Evolutionary conservation across 1,140 invertebrate species (phyloP).

Genomic region (Apolygus lucorum): DNA sequence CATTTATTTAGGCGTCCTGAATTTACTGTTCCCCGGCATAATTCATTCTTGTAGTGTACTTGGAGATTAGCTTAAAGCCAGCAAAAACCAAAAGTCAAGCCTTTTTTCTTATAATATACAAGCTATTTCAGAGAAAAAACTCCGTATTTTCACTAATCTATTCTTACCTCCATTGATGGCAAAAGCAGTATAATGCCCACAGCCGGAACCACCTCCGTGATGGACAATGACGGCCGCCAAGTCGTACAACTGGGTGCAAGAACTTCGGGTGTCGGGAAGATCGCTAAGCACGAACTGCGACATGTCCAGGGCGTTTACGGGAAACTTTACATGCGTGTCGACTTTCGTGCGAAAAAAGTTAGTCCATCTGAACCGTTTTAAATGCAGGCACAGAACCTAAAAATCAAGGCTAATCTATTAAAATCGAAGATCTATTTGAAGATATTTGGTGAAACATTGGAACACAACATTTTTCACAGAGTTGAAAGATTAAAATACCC

Average conservation of each 20-base stretch:
- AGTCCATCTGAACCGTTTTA: constrained; percentile 78
- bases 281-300: constrained; percentile 63
- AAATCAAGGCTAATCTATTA: too few relatives aligned
- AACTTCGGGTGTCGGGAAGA: constrained; percentile 55
- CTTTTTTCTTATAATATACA: too few relatives aligned
- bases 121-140: too few relatives aligned
- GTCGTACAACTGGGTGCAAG: constrained; percentile 63
- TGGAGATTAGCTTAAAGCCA: too few relatives aligned
- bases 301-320: constrained; percentile 67
- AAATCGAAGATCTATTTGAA: too few relatives aligned
- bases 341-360: constrained; percentile 70
- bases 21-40: too few relatives aligned
- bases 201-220: constrained; percentile 76
- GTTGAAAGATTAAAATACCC: constrained; percentile 2
- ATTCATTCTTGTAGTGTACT: too few relatives aligned
- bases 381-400: constrained; percentile 70
- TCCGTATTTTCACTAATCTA: too few relatives aligned
- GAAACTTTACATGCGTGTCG: constrained; percentile 71
- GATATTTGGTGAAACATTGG: not conserved
- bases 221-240: constrained; percentile 77
- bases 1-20: too few relatives aligned
- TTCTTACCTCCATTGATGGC: constrained; percentile 63
- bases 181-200: constrained; percentile 79
- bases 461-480: constrained; percentile 1
- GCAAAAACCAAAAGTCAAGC: too few relatives aligned